Evolutionary conservation across 2,888 invertebrate species (phyloP).

Genomic region (Carterocephalus palaemon): DNA sequence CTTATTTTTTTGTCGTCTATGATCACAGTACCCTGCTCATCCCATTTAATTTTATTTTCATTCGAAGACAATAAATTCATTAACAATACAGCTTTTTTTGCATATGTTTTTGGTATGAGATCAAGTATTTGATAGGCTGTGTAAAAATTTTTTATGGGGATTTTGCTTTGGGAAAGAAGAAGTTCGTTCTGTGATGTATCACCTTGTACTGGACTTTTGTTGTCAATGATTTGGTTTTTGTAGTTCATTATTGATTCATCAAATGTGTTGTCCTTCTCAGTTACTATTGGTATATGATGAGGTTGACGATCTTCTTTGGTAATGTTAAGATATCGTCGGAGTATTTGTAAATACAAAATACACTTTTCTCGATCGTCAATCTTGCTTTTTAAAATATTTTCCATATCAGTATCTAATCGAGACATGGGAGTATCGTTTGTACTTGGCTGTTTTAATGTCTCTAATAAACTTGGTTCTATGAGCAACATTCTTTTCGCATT

Average conservation of each 20-base stretch:
- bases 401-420: constrained; percentile 29
- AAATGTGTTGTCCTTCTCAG: constrained; percentile 2
- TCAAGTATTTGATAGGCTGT: constrained; percentile 16
- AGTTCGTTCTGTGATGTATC: constrained; percentile 3
- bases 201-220: constrained; percentile 1
- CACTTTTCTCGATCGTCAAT: constrained; percentile 34
- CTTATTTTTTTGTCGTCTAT: constrained; percentile 31
- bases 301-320: constrained; percentile 29
- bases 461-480: constrained; percentile 31
- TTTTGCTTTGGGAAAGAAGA: too few relatives aligned
- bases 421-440: constrained; percentile 22
- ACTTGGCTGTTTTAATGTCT: constrained; percentile 25
- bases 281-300: constrained; percentile 20
- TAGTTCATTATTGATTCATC: constrained; percentile 2
- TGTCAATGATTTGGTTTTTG: too few relatives aligned
- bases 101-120: constrained; percentile 30
- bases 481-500: constrained; percentile 32
- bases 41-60: constrained; percentile 30
- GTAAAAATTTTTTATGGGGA: too few relatives aligned
- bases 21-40: constrained; percentile 30
- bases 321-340: constrained; percentile 35
- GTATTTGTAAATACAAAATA: constrained; percentile 32
- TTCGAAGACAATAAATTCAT: constrained; percentile 23
- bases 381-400: constrained; percentile 30
- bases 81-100: constrained; percentile 30